Base-by-base conservation (phyloP, 2,888 invertebrate species). In the Chrysina gloriosa region DNA sequence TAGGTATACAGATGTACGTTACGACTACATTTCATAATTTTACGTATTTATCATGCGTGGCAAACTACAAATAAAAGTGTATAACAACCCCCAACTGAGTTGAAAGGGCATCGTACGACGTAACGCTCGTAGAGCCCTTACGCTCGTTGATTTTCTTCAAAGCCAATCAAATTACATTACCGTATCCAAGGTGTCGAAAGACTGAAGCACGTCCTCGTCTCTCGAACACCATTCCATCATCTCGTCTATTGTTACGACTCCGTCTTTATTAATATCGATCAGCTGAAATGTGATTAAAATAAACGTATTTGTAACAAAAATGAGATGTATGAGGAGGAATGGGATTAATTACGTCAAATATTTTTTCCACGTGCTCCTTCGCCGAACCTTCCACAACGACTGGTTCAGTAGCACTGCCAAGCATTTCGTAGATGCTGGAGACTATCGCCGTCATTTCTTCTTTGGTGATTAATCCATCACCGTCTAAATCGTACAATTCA, bases 391-490 rank as follows among this genome's bases (percentile, higher is more conserved):
- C 90, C 65, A 89, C 89, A 2, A 92, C 90, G 11, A 88, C 87
- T 0, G 94, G 95, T 63, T 88, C 88, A 0, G 94, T 92, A 68
- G 90, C 90, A 21, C 92, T 85, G 0, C 95, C 95, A 75, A 95
- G 85, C 90, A 95, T 91, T 81, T 93, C 94, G 82, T 95, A 95
- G 73, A 96, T 93, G 45, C 94, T 92, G 54, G 86, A 87, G 34
- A 93, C 94, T 39, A 95, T 94, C 69, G 92, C 90, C 72, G 90
- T 83, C 94, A 95, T 93, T 84, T 95, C 95, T 0, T 89, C 87
- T 77, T 93, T 90, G 16, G 93, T 92, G 79, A 95, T 94, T 69
- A 92, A 86, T 0, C 95, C 95, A 80, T 95, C 95, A 0, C 92
- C 92, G 78, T 95, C 93, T 67, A 93, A 88, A 82, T 96, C 96